phyloP scores from a whole-genome alignment of 2,888 invertebrate species.

The Ditula angustiorana region DNA sequence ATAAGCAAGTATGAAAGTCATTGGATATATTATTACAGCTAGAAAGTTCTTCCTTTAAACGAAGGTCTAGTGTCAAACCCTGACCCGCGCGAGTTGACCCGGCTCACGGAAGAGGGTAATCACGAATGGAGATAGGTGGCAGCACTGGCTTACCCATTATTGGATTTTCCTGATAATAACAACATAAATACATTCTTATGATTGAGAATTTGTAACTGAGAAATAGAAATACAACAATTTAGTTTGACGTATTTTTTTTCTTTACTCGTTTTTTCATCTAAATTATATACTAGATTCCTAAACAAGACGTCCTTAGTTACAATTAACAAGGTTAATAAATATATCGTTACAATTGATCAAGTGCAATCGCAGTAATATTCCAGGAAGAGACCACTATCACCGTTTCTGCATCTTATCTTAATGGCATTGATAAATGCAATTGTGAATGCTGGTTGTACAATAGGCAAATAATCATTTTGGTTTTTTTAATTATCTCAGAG shows the following conservation, averaged over 20 bases:
- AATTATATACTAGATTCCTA: background rate
- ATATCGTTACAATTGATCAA: slow-evolving; percentile 23
- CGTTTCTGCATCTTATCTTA: slow-evolving; percentile 29
- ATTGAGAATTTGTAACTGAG: slow-evolving; percentile 11
- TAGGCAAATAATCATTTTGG: background rate
- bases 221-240: slow-evolving; percentile 25
- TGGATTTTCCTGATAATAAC: slow-evolving; percentile 58
- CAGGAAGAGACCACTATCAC: slow-evolving; percentile 33
- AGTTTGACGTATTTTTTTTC: background rate
- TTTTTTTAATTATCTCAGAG: slow-evolving; percentile 50
- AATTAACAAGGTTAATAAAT: slow-evolving; percentile 2
- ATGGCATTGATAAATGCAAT: slow-evolving; percentile 22
- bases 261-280: background rate
- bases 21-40: slow-evolving; percentile 40
- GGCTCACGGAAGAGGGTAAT: slow-evolving; percentile 80
- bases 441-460: slow-evolving; percentile 4
- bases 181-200: slow-evolving; percentile 43
- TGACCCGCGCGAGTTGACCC: slow-evolving; percentile 78
- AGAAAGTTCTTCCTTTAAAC: slow-evolving; percentile 53
- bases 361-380: slow-evolving; percentile 22
- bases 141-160: slow-evolving; percentile 49
- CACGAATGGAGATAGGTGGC: slow-evolving; percentile 60
- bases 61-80: slow-evolving; percentile 58
- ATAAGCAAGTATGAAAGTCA: slow-evolving; percentile 21
- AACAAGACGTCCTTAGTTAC: background rate